Evolutionary conservation across 2,797 vertebrate species (phyloP).

Genomic region (Helarctos malayanus): DNA sequence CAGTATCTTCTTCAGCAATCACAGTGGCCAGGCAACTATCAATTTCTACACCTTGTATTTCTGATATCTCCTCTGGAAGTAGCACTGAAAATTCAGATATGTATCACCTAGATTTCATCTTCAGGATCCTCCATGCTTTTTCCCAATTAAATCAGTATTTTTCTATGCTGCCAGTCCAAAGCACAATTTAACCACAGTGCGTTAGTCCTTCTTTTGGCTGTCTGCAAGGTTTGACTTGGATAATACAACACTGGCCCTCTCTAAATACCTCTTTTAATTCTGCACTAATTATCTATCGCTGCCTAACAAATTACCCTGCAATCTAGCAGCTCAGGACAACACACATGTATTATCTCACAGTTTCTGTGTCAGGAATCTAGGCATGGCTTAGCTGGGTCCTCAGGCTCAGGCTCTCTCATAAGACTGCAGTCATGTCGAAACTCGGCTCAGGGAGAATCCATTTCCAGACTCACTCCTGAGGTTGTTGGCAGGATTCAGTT

Average conservation of each 20-base stretch:
- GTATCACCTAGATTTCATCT: slow-evolving; percentile 13
- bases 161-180: neutral
- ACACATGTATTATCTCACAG: neutral
- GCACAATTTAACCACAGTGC: neutral
- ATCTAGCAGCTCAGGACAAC: neutral
- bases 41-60: neutral
- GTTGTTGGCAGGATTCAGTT: neutral
- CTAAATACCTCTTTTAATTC: slow-evolving; percentile 6
- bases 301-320: neutral
- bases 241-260: neutral
- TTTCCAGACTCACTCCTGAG: neutral
- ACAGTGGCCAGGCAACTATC: neutral
- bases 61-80: neutral
- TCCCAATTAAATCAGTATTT: slow-evolving; percentile 16
- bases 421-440: neutral
- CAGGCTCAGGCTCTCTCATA: neutral
- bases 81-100: neutral
- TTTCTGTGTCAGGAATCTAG: neutral
- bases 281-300: neutral
- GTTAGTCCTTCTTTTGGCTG: neutral
- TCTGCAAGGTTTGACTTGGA: neutral
- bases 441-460: neutral
- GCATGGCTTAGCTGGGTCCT: neutral
- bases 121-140: slow-evolving; percentile 21
- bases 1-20: neutral